Base-by-base conservation (phyloP, 2,888 invertebrate genomes). In the Scaptomyza caliginosa region DNA sequence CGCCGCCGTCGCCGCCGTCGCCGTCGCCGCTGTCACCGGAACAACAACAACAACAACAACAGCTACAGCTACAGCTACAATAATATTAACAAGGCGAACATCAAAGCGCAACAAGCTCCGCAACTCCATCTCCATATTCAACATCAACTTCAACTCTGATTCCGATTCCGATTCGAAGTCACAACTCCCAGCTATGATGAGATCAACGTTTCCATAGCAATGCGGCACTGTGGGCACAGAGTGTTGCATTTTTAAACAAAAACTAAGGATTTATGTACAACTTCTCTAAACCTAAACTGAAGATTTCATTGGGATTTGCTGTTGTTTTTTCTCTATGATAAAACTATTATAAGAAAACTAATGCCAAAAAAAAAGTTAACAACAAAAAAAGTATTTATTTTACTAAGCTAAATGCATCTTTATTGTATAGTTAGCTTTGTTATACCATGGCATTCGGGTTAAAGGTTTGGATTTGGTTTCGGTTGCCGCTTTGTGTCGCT, bases 81-180 rank as follows among this genome's bases (percentile, higher is more conserved):
- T 11, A 43, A 43, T 26, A 43, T 17, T 19, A 57, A 42, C 46
- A 56, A 38, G 46, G 32, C 51, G 30, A 64, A 72, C 72, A 72
- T 72, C 72, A 72, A 72, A 72, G 69, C 71, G 75, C 75, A 59
- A 70, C 56, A 63, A 74, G 49, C 74, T 57, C 8, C 7, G 46
- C 46, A 32, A 13, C 46, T 46, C 30, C 30, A 42, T 42, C 42
- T 24, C 42, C 42, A 42, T 42, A 24, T 42, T 24, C 42, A 42
- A 24, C 24, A 11, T 11, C 52, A 45, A n/a, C 45, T 38, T 24
- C 38, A 62, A 34, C 23, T 40, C 21, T 34, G 42, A 24, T 36
- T 40, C 26, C 19, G 46, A 21, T 42, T 39, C 17, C 26, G 46
- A 46, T 21, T 46, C 30, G 32, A 32, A 46, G 46, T 46, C 30